Conservation (phyloP, 1,140 invertebrate genomes). For the Heterodera schachtii region DNA sequence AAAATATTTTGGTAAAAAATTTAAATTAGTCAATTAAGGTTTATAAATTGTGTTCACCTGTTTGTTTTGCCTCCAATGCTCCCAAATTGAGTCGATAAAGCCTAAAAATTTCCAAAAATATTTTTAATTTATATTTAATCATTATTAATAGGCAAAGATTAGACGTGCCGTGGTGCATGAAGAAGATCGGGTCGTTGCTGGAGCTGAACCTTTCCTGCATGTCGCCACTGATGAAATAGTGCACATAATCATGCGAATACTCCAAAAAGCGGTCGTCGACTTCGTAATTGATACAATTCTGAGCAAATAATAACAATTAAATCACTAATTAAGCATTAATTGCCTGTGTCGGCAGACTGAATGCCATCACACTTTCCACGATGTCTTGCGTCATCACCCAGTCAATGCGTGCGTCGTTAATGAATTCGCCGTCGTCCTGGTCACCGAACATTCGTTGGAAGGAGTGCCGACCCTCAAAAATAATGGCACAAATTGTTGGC, state of each 20-base stretch:
- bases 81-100: constrained; percentile 67
- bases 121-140: not conserved
- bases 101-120: not conserved
- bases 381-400: constrained; percentile 51
- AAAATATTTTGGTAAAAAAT: too few species aligned
- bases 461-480: constrained; percentile 43
- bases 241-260: constrained; percentile 60
- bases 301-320: not conserved
- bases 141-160: not conserved
- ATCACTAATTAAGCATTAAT: not conserved
- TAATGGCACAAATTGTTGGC: too few species aligned
- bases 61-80: constrained; percentile 62
- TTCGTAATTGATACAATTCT: constrained; percentile 51
- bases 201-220: constrained; percentile 59
- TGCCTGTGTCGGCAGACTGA: constrained; percentile 39
- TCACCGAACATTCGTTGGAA: constrained; percentile 52
- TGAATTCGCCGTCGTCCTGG: constrained; percentile 54
- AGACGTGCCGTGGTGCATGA: constrained; percentile 53
- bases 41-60: constrained; percentile 42
- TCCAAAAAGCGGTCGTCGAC: constrained; percentile 59
- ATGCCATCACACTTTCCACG: constrained; percentile 49
- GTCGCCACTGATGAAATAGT: constrained; percentile 64
- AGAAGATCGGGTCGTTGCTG: constrained; percentile 66
- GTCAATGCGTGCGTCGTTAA: constrained; percentile 58
- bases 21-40: too few species aligned